Percentiles rank a stretch among this genome's conserved stretches.
These are phyloP conservation scores for Trissoscelio sp. DNA, from an alignment of 2,888 invertebrate species.

Conservation along the genomic window DNA sequence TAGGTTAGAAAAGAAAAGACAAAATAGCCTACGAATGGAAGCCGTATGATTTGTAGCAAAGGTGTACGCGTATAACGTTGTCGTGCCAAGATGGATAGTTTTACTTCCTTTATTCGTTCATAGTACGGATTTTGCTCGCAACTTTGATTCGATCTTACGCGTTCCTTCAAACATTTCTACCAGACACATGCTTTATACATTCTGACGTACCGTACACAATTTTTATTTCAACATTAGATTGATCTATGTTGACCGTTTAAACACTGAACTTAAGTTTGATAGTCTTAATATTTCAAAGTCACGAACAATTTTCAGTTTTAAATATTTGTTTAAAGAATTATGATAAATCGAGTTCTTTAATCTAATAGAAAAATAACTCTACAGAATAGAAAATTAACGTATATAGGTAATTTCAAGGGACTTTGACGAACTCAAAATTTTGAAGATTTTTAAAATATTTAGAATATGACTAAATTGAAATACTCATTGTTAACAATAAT, in stretches of 20 bases:
- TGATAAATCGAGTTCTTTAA: no score
- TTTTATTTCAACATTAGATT: constrained; percentile 3
- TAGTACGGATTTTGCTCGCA: constrained; percentile 40
- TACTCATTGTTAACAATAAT: no score
- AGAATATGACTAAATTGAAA: no score
- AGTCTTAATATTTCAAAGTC: no score
- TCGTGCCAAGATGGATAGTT: constrained; percentile 72
- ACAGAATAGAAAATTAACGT: no score
- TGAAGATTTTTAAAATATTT: no score
- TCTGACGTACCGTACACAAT: constrained; percentile 1
- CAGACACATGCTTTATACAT: constrained; percentile 24
- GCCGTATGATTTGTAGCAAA: constrained; percentile 73
- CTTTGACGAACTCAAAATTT: no score
- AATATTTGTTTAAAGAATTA: no score
- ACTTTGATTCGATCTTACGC: constrained; percentile 54
- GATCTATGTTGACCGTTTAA: constrained; percentile 3
- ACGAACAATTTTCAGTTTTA: no score
- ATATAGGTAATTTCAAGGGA: no score
- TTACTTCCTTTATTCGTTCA: constrained; percentile 56
- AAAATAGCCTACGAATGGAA: constrained; percentile 60
- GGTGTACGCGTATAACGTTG: constrained; percentile 70
- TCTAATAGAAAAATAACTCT: no score
- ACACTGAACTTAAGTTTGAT: not conserved
- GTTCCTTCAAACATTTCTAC: constrained; percentile 11
- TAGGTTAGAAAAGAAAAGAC: constrained; percentile 32